Base-by-base conservation (phyloP, 2,888 invertebrate species). In the Trachelus stipa region DNA sequence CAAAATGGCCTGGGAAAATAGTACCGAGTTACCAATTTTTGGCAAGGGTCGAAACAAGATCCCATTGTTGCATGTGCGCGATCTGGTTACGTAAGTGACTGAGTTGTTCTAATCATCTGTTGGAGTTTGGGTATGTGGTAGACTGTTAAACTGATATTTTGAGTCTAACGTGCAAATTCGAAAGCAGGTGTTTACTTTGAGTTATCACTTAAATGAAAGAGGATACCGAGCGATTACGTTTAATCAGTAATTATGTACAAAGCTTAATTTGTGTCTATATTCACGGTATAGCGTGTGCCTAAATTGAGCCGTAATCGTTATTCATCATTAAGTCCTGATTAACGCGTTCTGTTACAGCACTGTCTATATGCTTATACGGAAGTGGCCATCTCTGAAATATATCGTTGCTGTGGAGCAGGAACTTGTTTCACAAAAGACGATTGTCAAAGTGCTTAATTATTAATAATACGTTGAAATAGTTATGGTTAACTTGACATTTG, bases 1-100 rank as follows among this genome's bases (percentile, higher is more conserved):
- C 87, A 95, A 94, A 91, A 92, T 94, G 86, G 94, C 94, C 15
- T 95, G 95, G 94, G 92, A 93, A 80, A 94, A 94, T 83, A 93
- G 93, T 80, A 91, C 91, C n/a, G 88, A 92, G 34, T 87, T 95
- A 35, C 95, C 95, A 0, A 91, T 95, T 79, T 90, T 95, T 56
- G 93, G 93, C 1, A 91, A 92, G 11, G 95, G 95, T 2, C 88
- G 87, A 12, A 95, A 95, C 85, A 88, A 88, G 34, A 90, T 95
- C 73, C 95, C 95, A 0, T 88, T 95, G 31, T 92, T 96, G 75
- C 94, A 95, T 86, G 92, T 95, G 40, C 88, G 91, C 69, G 95
- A 96, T 90, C 92, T 95, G 81, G 92, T 93, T 0, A 92, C 92
- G 94, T 92, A 86, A 84, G 84, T 83, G 76, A 76, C 12, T 30